Evolutionary conservation across 2,113 vertebrate genomes (phyloP).

Genomic region (Sardina pilchardus): DNA sequence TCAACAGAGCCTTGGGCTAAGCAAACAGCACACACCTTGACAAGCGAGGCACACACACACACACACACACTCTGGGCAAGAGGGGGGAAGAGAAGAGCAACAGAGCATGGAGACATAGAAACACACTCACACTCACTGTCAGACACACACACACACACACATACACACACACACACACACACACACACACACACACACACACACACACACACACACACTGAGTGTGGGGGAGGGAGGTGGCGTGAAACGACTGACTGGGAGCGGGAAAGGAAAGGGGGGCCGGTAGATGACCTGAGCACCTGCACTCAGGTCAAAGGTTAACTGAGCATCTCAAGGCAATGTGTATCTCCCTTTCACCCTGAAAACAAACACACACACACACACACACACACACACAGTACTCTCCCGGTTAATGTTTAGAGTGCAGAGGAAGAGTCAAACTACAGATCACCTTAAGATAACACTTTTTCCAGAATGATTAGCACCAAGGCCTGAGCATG

Average conservation of each 20-base stretch:
- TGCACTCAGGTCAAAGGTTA: background rate
- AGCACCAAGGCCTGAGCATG: background rate
- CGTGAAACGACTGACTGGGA: background rate
- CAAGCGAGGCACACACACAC: conserved; percentile 14
- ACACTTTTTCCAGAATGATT: conserved; percentile 14
- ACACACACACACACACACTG: conserved; percentile 17
- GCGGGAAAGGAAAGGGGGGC: background rate
- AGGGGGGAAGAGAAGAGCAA: conserved; percentile 34
- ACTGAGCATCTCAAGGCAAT: background rate
- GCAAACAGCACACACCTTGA: conserved; percentile 32
- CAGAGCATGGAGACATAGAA: conserved; percentile 20
- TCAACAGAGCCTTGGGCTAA: conserved; percentile 22
- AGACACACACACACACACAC: background rate
- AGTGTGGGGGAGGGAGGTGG: conserved; percentile 6
- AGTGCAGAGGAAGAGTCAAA: background rate
- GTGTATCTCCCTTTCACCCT: too few species aligned
- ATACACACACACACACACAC: conserved; percentile 15
- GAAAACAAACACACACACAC: background rate
- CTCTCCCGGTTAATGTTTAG: background rate
- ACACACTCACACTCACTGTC: conserved; percentile 3
- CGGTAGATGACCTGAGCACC: background rate
- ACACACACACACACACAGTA: background rate
- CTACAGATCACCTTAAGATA: conserved; percentile 6
- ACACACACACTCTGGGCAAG: background rate
- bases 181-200: conserved; percentile 25